These are phyloP conservation scores for Clitarchus hookeri DNA, from an alignment of 2,888 invertebrate genomes.

Conservation along the genomic window DNA sequence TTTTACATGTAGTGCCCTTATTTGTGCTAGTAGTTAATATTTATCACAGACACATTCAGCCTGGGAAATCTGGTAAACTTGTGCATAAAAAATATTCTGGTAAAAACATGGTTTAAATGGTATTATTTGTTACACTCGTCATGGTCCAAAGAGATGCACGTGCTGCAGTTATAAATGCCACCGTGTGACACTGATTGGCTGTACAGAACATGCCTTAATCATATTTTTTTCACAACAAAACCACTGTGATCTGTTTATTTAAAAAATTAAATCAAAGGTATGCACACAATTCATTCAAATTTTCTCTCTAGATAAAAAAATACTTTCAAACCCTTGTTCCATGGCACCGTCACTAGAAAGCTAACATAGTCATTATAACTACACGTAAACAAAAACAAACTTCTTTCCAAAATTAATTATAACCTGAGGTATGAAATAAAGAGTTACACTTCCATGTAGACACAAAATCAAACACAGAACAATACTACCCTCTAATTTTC, in stretches of 20 bases:
- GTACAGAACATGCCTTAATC: too few species aligned
- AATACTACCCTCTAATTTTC: background rate
- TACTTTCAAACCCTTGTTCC: background rate
- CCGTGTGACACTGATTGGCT: too few species aligned
- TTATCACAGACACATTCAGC: conserved; percentile 3
- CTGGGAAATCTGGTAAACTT: background rate
- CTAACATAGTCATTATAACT: background rate
- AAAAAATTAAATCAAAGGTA: background rate
- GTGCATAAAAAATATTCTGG: background rate
- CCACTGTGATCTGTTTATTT: background rate
- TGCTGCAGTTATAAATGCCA: too few species aligned
- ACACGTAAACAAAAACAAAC: background rate
- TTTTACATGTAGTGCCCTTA: background rate
- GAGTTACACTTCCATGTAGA: background rate
- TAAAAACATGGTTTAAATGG: background rate
- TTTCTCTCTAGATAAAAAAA: background rate
- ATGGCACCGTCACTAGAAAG: background rate
- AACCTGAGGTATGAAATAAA: background rate
- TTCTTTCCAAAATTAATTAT: background rate
- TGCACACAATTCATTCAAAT: background rate
- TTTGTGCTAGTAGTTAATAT: background rate
- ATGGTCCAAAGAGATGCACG: too few species aligned
- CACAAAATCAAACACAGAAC: background rate
- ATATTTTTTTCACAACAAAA: too few species aligned
- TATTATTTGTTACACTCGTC: background rate